Evolutionary conservation across 2,113 vertebrate species (phyloP).

Genomic region (Sturnus vulgaris): DNA sequence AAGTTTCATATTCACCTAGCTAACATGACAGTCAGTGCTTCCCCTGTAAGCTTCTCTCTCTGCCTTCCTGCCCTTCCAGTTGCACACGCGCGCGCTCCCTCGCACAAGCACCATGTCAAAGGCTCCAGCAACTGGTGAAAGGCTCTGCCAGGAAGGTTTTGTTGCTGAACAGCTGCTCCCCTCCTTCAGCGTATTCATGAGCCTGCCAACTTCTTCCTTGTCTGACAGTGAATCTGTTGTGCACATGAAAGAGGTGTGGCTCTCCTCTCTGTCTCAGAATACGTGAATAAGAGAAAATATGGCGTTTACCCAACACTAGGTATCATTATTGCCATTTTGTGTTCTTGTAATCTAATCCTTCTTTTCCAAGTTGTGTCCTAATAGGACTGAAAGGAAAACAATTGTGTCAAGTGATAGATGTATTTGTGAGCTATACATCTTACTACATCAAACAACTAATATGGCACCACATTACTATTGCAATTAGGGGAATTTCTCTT

Average conservation of each 20-base stretch:
- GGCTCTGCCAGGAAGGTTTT: slow-evolving; percentile 31
- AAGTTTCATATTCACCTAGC: neutral
- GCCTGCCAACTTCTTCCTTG: slow-evolving; percentile 29
- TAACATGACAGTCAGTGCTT: neutral
- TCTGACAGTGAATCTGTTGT: slow-evolving; percentile 44
- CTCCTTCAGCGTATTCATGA: slow-evolving; percentile 37
- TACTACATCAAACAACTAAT: slow-evolving; percentile 18
- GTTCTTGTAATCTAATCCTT: slow-evolving; percentile 5
- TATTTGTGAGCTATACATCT: neutral
- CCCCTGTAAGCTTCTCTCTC: neutral
- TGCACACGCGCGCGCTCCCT: fast-evolving
- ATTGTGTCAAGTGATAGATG: neutral
- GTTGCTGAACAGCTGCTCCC: slow-evolving; percentile 45
- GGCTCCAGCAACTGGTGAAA: slow-evolving; percentile 31
- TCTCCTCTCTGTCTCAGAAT: neutral
- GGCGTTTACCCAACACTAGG: slow-evolving; percentile 2
- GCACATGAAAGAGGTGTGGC: slow-evolving; percentile 33
- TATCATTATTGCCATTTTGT: slow-evolving; percentile 12
- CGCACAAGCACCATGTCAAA: neutral
- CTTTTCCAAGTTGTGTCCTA: neutral
- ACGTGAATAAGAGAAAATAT: neutral
- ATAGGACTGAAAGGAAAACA: neutral
- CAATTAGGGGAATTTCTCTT: neutral
- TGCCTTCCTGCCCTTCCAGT: neutral
- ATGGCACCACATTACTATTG: neutral